Base-by-base conservation (phyloP, 2,797 vertebrate genomes). In the Antrozous pallidus region DNA sequence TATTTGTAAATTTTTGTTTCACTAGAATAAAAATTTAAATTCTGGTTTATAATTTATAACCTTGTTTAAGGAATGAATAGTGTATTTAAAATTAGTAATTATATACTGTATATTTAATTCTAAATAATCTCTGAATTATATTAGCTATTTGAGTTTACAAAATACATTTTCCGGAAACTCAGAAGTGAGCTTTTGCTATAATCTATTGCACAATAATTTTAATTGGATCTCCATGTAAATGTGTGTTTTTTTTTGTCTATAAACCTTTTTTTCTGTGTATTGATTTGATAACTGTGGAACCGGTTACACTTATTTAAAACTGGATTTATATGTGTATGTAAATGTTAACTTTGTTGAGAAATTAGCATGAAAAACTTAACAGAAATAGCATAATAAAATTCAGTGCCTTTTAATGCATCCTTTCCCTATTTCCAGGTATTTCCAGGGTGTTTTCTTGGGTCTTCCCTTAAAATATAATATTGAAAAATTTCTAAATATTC, bases 291-390 rank as follows among this genome's bases (percentile, higher is more conserved):
- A 90, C 70, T 95, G 94, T 88, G 16, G 58, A 88, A 93, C 78
- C 58, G 78, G 11, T 89, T 93, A 65, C 31, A 36, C 40, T 75
- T 58, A 42, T 77, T 93, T 93, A 88, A 83, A 93, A 85, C 38
- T 58, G 80, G 20, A 74, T 90, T 86, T 63, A 28, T 71, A 81
- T 88, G 36, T 84, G 26, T 63, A n/a, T 96, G 10, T 67, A 58
- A 95, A 96, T 77, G 45, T 93, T 92, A 78, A 51, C n/a, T 85
- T 88, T 92, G 16, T 91, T 94, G n/a, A 94, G 42, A 91, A 95
- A 94, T 94, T 91, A 93, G 51, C 51, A 82, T 71, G 14, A 78
- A 94, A 49, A 93, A 78, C 8, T 88, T 88, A 78, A 92, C 78
- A 90, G 45, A 94, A 93, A 95, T 81, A 94, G 47, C 38, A 67